Evolutionary conservation across 2,888 invertebrate genomes (phyloP).

Genomic region (Idaea dimidiata): DNA sequence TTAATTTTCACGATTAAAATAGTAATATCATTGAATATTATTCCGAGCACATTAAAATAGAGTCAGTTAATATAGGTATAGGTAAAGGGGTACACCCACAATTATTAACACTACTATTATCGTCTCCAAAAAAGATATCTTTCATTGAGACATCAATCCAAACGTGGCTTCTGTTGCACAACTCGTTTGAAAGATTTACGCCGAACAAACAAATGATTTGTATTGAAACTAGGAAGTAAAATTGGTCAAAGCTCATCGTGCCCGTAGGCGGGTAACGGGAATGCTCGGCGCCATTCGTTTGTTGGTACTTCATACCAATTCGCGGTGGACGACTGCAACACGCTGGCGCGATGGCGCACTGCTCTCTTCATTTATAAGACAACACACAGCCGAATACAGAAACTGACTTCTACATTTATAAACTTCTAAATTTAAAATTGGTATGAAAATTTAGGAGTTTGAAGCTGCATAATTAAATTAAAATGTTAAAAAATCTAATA

Average conservation of each 20-base stretch:
- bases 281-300: slow-evolving; percentile 45
- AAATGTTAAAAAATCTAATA: too few relatives aligned
- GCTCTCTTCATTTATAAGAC: slow-evolving; percentile 3
- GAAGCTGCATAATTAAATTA: too few relatives aligned
- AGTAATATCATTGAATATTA: slow-evolving; percentile 10
- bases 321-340: slow-evolving; percentile 14
- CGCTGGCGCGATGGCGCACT: slow-evolving; percentile 5
- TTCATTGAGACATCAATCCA: slow-evolving; percentile 24
- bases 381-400: too few relatives aligned
- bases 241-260: slow-evolving; percentile 39
- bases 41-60: background rate
- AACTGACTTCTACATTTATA: too few relatives aligned
- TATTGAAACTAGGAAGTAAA: slow-evolving; percentile 43
- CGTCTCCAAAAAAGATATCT: slow-evolving; percentile 14
- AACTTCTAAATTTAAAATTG: too few relatives aligned
- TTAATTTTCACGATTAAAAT: slow-evolving; percentile 21
- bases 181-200: slow-evolving; percentile 16
- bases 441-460: too few relatives aligned
- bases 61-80: slow-evolving; percentile 13
- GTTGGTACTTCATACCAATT: slow-evolving; percentile 28
- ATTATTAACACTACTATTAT: slow-evolving; percentile 20
- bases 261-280: slow-evolving; percentile 68
- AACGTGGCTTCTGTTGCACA: slow-evolving; percentile 15
- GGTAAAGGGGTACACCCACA: slow-evolving; percentile 11
- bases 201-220: slow-evolving; percentile 29